These are phyloP conservation scores for Anas capensis DNA, from an alignment of 2,797 vertebrate species.

Conservation along the genomic window DNA sequence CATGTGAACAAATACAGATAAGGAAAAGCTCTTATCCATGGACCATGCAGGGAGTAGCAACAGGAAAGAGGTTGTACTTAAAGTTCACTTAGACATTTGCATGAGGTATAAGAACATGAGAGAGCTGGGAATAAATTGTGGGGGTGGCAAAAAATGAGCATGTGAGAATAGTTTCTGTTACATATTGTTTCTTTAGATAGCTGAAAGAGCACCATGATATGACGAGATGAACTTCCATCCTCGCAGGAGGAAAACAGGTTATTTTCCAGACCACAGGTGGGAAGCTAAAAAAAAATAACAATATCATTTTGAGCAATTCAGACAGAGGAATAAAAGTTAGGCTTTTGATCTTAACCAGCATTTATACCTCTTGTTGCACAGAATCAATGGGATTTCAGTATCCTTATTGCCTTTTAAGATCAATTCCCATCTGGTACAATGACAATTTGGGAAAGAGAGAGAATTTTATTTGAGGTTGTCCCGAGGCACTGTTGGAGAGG, in stretches of 20 bases:
- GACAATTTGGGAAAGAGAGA: not conserved
- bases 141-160: not conserved
- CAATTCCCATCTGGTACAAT: not conserved
- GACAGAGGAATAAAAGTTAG: not conserved
- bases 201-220: not conserved
- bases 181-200: not conserved
- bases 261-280: not conserved
- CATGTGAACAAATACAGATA: not conserved
- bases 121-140: not conserved
- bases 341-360: not conserved
- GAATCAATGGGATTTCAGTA: not conserved
- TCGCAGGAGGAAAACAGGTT: not conserved
- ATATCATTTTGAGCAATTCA: not conserved
- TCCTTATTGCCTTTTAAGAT: not conserved
- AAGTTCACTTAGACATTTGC: not conserved
- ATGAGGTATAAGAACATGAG: not conserved
- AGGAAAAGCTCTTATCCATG: not conserved
- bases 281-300: not conserved
- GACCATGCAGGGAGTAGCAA: not conserved
- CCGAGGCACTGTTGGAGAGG: not conserved
- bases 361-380: not conserved
- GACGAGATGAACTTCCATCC: constrained; percentile 9
- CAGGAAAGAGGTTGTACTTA: not conserved
- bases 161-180: not conserved
- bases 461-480: not conserved